Conservation (phyloP, 1,140 invertebrate genomes). For the Bombus balteatus region DNA sequence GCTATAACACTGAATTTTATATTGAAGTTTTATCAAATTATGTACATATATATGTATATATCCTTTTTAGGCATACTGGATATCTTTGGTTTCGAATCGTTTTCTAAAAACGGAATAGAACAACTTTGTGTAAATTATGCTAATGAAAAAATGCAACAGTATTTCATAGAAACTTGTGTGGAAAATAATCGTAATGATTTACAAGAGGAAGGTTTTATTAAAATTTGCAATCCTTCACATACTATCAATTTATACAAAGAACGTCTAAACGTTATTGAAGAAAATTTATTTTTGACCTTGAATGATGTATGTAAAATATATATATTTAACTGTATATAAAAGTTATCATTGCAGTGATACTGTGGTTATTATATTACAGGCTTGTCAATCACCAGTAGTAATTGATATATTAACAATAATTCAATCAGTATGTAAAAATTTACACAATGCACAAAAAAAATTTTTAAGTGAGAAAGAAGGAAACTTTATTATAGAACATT, state of each 20-base stretch:
- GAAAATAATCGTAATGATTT: conserved; percentile 85
- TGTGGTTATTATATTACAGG: conserved; percentile 25
- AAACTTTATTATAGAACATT: conserved; percentile 55
- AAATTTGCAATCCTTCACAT: conserved; percentile 45
- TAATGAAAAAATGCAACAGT: conserved; percentile 87
- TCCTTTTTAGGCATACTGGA: conserved; percentile 82
- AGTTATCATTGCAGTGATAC: background rate
- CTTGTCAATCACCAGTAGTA: conserved; percentile 27
- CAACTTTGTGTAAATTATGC: conserved; percentile 91
- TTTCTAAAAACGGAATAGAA: conserved; percentile 88
- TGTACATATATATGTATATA: background rate
- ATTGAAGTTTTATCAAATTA: background rate
- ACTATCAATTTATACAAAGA: conserved; percentile 81
- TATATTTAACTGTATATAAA: background rate
- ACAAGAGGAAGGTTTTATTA: conserved; percentile 84
- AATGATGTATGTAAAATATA: conserved; percentile 75
- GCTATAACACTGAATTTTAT: background rate
- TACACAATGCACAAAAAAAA: background rate
- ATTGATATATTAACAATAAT: conserved; percentile 16
- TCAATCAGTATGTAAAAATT: background rate
- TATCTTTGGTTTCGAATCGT: conserved; percentile 89
- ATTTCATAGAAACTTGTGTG: conserved; percentile 87
- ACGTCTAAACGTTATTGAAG: conserved; percentile 82
- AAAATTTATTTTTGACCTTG: conserved; percentile 76
- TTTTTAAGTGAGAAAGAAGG: conserved; percentile 14